Percentiles rank a stretch among this genome's conserved stretches.
Conservation (phyloP, 1,140 invertebrate species). For the Trigoniulus corallinus region DNA sequence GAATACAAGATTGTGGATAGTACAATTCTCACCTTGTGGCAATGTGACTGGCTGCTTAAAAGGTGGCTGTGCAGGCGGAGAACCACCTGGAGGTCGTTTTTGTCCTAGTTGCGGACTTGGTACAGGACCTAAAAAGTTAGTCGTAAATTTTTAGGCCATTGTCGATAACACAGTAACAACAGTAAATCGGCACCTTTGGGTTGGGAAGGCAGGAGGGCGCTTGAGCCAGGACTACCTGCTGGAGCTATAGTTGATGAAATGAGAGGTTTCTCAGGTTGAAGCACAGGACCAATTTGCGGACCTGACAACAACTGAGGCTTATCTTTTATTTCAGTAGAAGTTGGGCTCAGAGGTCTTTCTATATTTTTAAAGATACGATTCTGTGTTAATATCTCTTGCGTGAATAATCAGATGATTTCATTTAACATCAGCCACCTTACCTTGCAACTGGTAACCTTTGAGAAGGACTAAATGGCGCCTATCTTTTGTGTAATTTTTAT, state of each 20-base stretch:
- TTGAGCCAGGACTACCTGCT: too few species aligned
- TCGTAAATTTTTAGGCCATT: too few species aligned
- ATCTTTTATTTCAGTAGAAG: constrained; percentile 17
- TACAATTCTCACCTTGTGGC: too few species aligned
- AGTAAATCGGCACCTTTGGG: too few species aligned
- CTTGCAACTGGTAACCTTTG: constrained; percentile 42
- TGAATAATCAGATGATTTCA: background rate
- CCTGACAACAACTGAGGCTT: background rate
- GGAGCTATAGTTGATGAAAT: too few species aligned
- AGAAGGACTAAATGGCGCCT: constrained; percentile 63
- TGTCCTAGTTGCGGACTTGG: constrained; percentile 12
- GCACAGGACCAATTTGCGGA: too few species aligned
- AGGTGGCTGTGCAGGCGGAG: constrained; percentile 11
- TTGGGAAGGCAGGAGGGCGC: too few species aligned
- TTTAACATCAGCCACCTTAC: constrained; percentile 12
- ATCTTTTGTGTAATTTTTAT: constrained; percentile 82
- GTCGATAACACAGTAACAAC: too few species aligned
- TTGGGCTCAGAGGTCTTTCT: constrained; percentile 24
- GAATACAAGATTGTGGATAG: too few species aligned
- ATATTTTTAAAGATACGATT: too few species aligned
- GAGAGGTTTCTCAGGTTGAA: too few species aligned
- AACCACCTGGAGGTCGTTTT: constrained; percentile 13
- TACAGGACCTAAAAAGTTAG: constrained; percentile 7
- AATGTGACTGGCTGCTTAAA: constrained; percentile 17
- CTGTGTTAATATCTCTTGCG: too few species aligned